phyloP scores from a whole-genome alignment of 92 coral and sea anemone species.

The Muricea muricata region DNA sequence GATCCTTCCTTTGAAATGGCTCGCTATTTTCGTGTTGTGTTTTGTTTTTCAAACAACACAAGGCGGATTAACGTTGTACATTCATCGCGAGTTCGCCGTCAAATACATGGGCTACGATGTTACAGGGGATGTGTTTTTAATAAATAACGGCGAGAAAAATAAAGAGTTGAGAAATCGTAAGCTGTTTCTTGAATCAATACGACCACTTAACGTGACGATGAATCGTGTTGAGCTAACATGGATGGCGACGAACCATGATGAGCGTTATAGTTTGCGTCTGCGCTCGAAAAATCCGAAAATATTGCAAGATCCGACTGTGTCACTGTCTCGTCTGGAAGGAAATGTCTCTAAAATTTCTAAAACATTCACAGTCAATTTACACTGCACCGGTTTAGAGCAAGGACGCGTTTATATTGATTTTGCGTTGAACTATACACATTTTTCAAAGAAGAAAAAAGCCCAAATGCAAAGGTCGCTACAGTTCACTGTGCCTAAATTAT shows the following conservation, averaged over 20 bases:
- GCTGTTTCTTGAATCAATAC: slow-evolving; percentile 3
- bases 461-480: background rate
- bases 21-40: slow-evolving; percentile 37
- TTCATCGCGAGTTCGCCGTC: slow-evolving; percentile 14
- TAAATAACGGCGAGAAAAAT: background rate
- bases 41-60: background rate
- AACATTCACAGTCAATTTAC: slow-evolving; percentile 69
- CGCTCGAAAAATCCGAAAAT: slow-evolving; percentile 12
- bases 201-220: background rate
- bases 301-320: background rate
- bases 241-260: background rate
- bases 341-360: background rate
- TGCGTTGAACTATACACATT: slow-evolving; percentile 78
- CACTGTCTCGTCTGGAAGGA: background rate
- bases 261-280: background rate
- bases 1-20: background rate
- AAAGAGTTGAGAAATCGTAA: background rate
- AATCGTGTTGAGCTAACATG: slow-evolving; percentile 12
- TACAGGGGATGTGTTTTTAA: slow-evolving; percentile 2
- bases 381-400: slow-evolving; percentile 73
- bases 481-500: background rate
- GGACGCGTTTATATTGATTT: slow-evolving; percentile 75
- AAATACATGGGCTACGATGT: background rate
- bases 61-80: background rate
- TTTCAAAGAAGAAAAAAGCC: background rate